Conservation (phyloP, 2,113 vertebrate genomes). For the Meleagris gallopavo region DNA sequence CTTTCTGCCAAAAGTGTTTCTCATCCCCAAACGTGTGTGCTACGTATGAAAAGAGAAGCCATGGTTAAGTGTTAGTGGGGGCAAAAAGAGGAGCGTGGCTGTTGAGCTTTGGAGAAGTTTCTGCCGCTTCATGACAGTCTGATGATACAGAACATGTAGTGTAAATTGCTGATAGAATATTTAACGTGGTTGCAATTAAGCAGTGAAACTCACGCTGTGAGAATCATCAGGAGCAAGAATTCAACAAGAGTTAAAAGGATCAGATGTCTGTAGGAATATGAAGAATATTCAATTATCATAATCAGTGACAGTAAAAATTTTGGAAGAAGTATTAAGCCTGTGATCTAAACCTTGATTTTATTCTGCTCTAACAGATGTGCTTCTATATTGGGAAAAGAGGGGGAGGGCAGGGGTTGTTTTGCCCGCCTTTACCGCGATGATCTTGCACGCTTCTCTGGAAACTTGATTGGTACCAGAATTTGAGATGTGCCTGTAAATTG, state of each 20-base stretch:
- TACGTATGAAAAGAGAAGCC: neutral
- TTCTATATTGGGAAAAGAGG: neutral
- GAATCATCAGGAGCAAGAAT: constrained; percentile 53
- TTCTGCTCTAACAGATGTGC: neutral
- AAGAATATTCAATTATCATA: constrained; percentile 42
- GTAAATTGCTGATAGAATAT: neutral
- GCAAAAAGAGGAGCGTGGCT: neutral
- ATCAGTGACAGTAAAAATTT: constrained; percentile 24
- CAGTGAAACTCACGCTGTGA: constrained; percentile 50
- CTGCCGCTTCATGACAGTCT: neutral
- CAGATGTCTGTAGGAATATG: constrained; percentile 48
- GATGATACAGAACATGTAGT: neutral
- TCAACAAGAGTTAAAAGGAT: constrained; percentile 54
- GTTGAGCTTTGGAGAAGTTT: neutral
- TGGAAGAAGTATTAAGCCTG: constrained; percentile 31
- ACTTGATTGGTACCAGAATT: neutral
- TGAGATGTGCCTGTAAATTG: neutral
- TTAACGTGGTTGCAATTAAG: constrained; percentile 59
- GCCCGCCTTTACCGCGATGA: neutral
- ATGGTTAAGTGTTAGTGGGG: neutral
- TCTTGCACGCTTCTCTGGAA: neutral
- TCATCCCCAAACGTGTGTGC: neutral
- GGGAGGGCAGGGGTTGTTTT: neutral
- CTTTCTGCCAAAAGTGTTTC: constrained; percentile 12
- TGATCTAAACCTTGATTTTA: constrained; percentile 13